Evolutionary conservation across 2,113 vertebrate species (phyloP), one percentile per base, ranked within the genome.

Genomic region (Octodon degus): DNA sequence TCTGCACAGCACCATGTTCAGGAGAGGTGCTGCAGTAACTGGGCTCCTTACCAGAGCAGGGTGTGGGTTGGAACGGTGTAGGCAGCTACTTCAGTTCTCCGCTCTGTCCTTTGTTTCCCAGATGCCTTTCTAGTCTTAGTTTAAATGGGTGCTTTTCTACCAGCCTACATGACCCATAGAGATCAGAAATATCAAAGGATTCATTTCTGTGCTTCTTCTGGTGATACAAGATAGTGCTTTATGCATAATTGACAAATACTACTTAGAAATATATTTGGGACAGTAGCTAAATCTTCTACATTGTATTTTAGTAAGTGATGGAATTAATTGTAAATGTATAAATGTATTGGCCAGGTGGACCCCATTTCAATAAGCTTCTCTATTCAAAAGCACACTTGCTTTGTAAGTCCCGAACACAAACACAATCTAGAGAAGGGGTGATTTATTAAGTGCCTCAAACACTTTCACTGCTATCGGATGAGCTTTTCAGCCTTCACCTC

Each of bases 401-500:
- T 92, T 93, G 22, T 70, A 96, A 68, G 67, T 83, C 92, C 77
- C 62, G 50, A 85, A 92, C 80, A 95, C 89, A 96, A 95, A 96
- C 79, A 86, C 86, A 2, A 0, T 81, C 72, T 86, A 79, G 95
- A 94, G 85, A 92, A 95, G 77, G 63, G 62, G 55, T 97, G 97
- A 96, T 97, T 97, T 97, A 98, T 97, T 93, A 96, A 97, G 94
- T 95, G 90, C 86, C 90, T 95, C 74, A 89, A 96, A 91, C 74
- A 94, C 82, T 83, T 87, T 95, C 76, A 60, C 43, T 97, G 96
- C 89, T 98, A 95, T 84, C 91, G 94, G 94, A 97, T 85, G 90
- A 97, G 96, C 89, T 95, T 97, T 97, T 98, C 96, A 97, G 91
- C 84, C 89, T 97, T 98, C 83, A 83, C 80, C 95, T 98, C 96